A percentile compares a stretch with the other conserved stretches of the same genome.
Evolutionary conservation across 2,888 invertebrate species (phyloP).

Genomic region (Bombylius major): DNA sequence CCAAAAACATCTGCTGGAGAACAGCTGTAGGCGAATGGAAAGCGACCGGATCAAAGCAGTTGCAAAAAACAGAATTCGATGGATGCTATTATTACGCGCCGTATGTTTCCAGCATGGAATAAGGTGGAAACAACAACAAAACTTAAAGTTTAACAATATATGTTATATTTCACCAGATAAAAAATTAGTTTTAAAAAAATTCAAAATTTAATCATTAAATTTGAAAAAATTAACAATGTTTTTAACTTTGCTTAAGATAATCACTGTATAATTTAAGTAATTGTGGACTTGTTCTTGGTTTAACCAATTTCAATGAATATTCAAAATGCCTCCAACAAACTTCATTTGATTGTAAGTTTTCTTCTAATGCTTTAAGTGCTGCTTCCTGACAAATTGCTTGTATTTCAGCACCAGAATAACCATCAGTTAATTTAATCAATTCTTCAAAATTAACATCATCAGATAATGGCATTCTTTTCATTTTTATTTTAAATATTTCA

Average conservation of each 20-base stretch:
- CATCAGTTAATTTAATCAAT: constrained; percentile 56
- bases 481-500: constrained; percentile 70
- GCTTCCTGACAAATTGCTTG: constrained; percentile 86
- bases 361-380: constrained; percentile 70
- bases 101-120: too few relatives aligned
- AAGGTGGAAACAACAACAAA: too few relatives aligned
- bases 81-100: too few relatives aligned
- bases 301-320: constrained; percentile 54
- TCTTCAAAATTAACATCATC: constrained; percentile 51
- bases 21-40: too few relatives aligned
- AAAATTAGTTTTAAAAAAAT: too few relatives aligned
- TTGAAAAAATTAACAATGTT: neutral
- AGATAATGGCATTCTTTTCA: constrained; percentile 56
- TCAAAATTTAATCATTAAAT: too few relatives aligned
- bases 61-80: too few relatives aligned
- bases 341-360: constrained; percentile 48
- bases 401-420: constrained; percentile 91
- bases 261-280: constrained; percentile 62
- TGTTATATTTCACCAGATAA: too few relatives aligned
- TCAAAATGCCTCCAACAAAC: constrained; percentile 61
- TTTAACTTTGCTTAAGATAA: constrained; percentile 36
- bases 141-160: too few relatives aligned
- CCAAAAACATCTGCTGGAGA: too few relatives aligned
- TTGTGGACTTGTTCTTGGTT: constrained; percentile 61
- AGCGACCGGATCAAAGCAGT: too few relatives aligned